These are phyloP conservation scores for Boulengeromyrus knoepffleri DNA, from an alignment of 2,113 vertebrate species.

Conservation along the genomic window DNA sequence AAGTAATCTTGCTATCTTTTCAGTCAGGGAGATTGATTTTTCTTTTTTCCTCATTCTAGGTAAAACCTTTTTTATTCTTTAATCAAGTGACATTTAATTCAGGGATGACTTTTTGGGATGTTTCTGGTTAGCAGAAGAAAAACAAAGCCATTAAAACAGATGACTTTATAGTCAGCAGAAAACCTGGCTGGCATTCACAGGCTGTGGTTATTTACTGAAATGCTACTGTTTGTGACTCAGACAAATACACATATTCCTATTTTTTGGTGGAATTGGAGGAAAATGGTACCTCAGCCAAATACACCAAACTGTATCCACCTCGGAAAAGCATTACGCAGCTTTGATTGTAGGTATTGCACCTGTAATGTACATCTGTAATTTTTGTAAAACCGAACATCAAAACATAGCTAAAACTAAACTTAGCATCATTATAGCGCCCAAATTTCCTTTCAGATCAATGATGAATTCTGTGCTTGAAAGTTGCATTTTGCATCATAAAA, in stretches of 20 bases:
- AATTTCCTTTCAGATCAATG: neutral
- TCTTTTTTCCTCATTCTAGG: conserved; percentile 48
- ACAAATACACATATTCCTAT: conserved; percentile 43
- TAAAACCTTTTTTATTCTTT: conserved; percentile 52
- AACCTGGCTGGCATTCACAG: conserved; percentile 33
- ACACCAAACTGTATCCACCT: neutral
- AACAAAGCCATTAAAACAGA: conserved; percentile 52
- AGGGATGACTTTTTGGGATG: conserved; percentile 35
- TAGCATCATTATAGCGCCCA: neutral
- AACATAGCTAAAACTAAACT: neutral
- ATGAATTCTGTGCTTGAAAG: neutral
- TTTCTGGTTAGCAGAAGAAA: conserved; percentile 49
- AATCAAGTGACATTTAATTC: conserved; percentile 46
- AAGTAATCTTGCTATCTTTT: conserved; percentile 43
- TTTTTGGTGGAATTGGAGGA: conserved; percentile 19
- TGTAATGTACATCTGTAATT: neutral
- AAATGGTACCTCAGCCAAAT: conserved; percentile 2
- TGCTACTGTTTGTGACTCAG: conserved; percentile 45
- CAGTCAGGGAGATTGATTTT: conserved; percentile 47
- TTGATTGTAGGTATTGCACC: neutral
- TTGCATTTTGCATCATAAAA: neutral
- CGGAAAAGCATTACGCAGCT: neutral
- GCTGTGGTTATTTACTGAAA: conserved; percentile 42
- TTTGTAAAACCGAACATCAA: neutral
- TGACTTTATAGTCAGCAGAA: conserved; percentile 48